Conservation (phyloP, 2,113 vertebrate genomes). For the Himantopus leucocephalus region DNA sequence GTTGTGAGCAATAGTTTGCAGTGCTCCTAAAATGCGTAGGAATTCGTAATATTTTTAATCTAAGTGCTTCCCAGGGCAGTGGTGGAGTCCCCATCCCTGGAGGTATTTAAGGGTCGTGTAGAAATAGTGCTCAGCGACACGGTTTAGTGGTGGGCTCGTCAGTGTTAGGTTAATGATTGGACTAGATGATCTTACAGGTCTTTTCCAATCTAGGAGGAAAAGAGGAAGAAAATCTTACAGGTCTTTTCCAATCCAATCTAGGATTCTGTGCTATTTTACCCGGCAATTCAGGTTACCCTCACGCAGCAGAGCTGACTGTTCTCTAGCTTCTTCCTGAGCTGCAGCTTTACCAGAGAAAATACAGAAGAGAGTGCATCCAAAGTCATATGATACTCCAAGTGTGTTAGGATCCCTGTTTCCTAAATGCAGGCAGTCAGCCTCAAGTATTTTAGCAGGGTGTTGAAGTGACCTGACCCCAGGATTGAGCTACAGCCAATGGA, state of each 20-base stretch:
- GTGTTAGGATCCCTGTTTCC: neutral
- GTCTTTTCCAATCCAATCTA: no score
- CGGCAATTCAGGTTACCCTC: neutral
- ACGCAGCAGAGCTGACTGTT: neutral
- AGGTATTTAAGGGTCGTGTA: no score
- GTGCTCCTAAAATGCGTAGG: neutral
- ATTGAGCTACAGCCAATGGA: fast-evolving
- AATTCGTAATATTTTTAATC: neutral
- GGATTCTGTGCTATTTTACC: neutral
- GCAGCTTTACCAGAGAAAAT: neutral
- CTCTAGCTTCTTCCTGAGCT: neutral
- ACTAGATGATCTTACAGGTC: no score
- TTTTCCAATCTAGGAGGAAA: no score
- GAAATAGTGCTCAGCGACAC: no score
- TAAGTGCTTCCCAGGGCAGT: neutral
- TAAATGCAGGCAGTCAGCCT: neutral
- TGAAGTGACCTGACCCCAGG: neutral
- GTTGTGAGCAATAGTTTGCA: neutral
- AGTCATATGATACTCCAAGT: neutral
- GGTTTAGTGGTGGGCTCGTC: no score
- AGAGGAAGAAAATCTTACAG: no score
- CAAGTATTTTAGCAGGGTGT: neutral
- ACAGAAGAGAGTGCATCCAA: neutral
- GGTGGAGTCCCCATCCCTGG: no score
- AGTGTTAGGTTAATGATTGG: no score